Conservation (phyloP, 2,797 vertebrate genomes). For the Mormyrus hasselquistii region DNA sequence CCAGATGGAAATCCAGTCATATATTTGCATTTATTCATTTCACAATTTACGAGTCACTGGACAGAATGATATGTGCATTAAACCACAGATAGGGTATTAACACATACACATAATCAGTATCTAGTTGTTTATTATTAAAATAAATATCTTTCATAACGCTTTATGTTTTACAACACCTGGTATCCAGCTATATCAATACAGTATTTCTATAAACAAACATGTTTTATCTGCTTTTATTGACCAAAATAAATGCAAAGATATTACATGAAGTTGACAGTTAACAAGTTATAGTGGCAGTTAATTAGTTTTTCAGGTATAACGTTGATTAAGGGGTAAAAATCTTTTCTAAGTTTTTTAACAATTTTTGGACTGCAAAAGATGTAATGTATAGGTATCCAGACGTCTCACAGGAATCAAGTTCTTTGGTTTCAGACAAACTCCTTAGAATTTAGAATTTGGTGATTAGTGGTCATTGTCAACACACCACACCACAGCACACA, state of each 20-base stretch:
- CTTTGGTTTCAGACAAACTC: background rate
- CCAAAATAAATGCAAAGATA: background rate
- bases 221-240: background rate
- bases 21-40: background rate
- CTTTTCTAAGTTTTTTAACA: background rate
- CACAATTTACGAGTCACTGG: background rate
- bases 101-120: background rate
- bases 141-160: background rate
- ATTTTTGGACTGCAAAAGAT: background rate
- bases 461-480: no score
- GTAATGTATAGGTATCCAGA: background rate
- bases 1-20: background rate
- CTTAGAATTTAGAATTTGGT: no score
- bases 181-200: background rate
- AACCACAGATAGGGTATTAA: background rate
- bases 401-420: background rate
- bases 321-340: background rate
- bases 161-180: background rate
- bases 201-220: background rate
- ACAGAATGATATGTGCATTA: conserved; percentile 1
- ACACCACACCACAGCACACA: no score
- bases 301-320: background rate
- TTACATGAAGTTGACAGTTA: background rate
- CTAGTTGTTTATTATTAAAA: background rate
- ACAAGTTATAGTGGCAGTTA: background rate